Percentiles rank a stretch among this genome's conserved stretches.
phyloP scores from a whole-genome alignment of 2,888 invertebrate species.

The Lithosia quadra region DNA sequence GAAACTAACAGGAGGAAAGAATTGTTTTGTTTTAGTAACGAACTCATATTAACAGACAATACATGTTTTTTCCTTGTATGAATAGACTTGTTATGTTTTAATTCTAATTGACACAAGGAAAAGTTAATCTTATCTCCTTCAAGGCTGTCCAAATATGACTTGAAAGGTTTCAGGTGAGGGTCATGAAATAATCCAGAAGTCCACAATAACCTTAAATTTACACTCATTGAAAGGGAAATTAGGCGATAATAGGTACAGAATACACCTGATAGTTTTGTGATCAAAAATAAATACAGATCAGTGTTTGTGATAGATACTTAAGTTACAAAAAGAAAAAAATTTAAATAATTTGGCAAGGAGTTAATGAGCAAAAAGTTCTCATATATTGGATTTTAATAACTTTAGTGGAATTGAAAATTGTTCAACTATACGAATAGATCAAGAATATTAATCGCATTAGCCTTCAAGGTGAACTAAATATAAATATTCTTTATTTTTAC shows the following conservation, averaged over 20 bases:
- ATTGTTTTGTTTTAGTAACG: neutral
- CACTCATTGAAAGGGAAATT: neutral
- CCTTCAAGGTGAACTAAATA: conserved; percentile 58
- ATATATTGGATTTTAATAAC: neutral
- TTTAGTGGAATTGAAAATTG: neutral
- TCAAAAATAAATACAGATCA: no score
- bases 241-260: neutral
- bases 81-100: conserved; percentile 25
- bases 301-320: neutral
- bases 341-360: conserved; percentile 1
- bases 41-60: conserved; percentile 5
- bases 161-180: conserved; percentile 45
- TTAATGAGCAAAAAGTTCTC: conserved; percentile 1
- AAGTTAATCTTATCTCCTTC: conserved; percentile 56
- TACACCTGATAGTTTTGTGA: neutral
- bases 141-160: conserved; percentile 51
- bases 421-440: neutral
- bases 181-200: conserved; percentile 15
- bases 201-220: conserved; percentile 24
- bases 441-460: conserved; percentile 10
- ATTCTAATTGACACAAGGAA: conserved; percentile 27
- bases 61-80: conserved; percentile 30
- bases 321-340: neutral
- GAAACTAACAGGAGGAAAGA: neutral
- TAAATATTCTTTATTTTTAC: conserved; percentile 47